Conservation (phyloP, 1,140 invertebrate genomes). For the Zaprionus taronus region DNA sequence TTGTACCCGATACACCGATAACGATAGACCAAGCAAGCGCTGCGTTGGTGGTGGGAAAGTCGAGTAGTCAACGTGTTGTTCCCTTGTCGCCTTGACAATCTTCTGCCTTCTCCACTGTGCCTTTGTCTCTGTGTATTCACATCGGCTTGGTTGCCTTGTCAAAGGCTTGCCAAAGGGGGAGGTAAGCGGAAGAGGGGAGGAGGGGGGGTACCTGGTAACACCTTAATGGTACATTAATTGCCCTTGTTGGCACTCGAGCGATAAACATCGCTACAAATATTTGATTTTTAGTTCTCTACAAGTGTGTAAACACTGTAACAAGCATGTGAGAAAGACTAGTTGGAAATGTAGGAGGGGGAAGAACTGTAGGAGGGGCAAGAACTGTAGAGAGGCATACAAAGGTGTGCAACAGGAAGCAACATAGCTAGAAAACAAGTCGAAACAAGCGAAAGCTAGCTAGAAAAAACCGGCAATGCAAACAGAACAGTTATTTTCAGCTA, state of each 20-base stretch:
- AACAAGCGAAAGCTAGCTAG: background rate
- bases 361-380: background rate
- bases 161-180: conserved; percentile 67
- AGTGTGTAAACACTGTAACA: conserved; percentile 69
- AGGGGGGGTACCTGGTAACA: conserved; percentile 26
- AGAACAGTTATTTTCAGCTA: background rate
- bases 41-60: conserved; percentile 16
- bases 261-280: conserved; percentile 81
- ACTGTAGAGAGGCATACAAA: background rate
- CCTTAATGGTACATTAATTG: conserved; percentile 82
- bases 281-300: conserved; percentile 77
- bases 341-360: background rate
- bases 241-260: conserved; percentile 75
- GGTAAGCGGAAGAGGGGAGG: background rate
- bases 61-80: background rate
- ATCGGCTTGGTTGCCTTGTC: conserved; percentile 42
- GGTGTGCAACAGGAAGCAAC: conserved; percentile 30
- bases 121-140: background rate
- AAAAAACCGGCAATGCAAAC: background rate
- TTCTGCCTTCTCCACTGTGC: background rate
- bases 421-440: background rate
- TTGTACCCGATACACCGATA: conserved; percentile 46
- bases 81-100: background rate
- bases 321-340: conserved; percentile 36
- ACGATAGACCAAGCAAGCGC: conserved; percentile 3